Conservation (phyloP, 64 coral and sea anemone genomes). For the Actinia tenebrosa region DNA sequence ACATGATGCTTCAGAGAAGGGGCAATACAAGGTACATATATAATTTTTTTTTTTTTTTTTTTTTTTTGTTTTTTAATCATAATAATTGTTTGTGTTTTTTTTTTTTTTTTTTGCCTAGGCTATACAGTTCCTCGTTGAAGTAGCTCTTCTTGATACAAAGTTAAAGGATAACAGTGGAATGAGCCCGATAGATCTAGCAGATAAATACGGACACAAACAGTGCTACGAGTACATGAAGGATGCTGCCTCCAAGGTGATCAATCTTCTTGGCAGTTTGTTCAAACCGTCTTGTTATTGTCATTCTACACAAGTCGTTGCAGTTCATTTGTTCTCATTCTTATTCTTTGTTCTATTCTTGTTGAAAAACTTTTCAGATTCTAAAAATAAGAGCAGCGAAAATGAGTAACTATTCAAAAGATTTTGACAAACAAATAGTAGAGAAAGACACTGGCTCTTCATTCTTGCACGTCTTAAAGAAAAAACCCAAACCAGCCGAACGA, state of each 20-base stretch:
- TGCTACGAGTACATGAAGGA: slow-evolving; percentile 47
- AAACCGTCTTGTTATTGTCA: neutral
- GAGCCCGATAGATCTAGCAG: slow-evolving; percentile 22
- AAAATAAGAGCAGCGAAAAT: slow-evolving; percentile 5
- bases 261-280: neutral
- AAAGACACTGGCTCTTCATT: neutral
- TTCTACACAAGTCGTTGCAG: too few relatives aligned
- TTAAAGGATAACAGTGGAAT: slow-evolving; percentile 36
- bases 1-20: slow-evolving; percentile 84
- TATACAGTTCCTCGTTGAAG: slow-evolving; percentile 38
- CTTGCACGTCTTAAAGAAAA: slow-evolving; percentile 13
- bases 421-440: slow-evolving; percentile 12
- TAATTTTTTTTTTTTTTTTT: neutral
- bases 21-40: slow-evolving; percentile 64
- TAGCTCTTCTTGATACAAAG: slow-evolving; percentile 3
- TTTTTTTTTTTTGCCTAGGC: slow-evolving; percentile 16
- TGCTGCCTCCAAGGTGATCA: slow-evolving; percentile 21
- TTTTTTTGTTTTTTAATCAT: neutral
- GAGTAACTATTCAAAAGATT: neutral
- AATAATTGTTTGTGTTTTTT: neutral
- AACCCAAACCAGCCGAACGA: neutral
- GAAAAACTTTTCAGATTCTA: neutral
- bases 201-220: slow-evolving; percentile 21
- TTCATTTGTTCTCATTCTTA: too few relatives aligned
- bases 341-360: neutral